Evolutionary conservation across 1,140 invertebrate species (phyloP), one percentile per base, ranked within the genome.

Genomic region (Procambarus virginalis): DNA sequence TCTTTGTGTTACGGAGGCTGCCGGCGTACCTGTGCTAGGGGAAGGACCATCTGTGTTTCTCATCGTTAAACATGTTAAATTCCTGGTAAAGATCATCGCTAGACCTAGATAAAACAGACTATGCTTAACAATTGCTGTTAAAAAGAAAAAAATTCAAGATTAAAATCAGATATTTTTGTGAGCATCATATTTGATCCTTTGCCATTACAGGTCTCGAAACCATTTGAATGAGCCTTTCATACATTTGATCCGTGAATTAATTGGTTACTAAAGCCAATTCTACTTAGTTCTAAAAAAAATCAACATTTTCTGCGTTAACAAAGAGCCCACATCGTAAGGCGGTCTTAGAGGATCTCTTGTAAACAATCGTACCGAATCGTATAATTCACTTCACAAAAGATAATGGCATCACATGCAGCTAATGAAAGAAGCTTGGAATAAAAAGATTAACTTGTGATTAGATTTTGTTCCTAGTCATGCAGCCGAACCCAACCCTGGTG

Each of bases 301-400:
- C 64, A 17, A 34, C 51, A 12, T 55, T 55, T 22, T 80, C 17
- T 80, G 49, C 46, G 10, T 55, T n/a, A 58, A 58, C 78, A 58
- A 51, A 51, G 58, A 80, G 55, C 20, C 78, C 14, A 12, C 14
- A 80, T 8, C 58, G 34, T 51, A 80, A 78, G 20, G 49, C 78
- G 17, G 58, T 58, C 34, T 55, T 73, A 2, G 60, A 5, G 17
- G 2, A 2, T 73, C 34, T 73, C 8, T 73, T 34, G 20, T 22
- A 73, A 22, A 73, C 8, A 10, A 73, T 34, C 6, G 68, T 34
- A 34, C 0, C 20, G 34, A 34, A 5, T 22, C 48, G 55, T 55
- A 2, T 80, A 22, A 80, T 80, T 80, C 55, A 58, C 78, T 80
- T 80, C 78, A 58, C 78, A 80, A 80, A 58, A 80, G 55, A 51